phyloP scores from a whole-genome alignment of 2,113 vertebrate species.

The Peromyscus polionotus region DNA sequence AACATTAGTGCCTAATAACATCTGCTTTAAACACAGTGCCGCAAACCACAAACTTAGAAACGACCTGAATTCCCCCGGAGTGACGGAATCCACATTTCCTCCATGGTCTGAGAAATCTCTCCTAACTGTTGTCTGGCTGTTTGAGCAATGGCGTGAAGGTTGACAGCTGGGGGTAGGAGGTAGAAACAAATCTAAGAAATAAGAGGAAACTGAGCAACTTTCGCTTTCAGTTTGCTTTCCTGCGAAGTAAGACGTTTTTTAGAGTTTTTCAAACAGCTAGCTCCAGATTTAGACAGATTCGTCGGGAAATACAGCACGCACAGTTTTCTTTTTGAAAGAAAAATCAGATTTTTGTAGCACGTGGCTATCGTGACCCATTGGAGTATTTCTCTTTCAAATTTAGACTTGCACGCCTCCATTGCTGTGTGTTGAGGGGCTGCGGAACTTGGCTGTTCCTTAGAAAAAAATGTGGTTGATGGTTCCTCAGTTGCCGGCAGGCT shows the following conservation, averaged over 20 bases:
- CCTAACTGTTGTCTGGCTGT: background rate
- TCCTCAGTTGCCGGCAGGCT: background rate
- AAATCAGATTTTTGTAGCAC: background rate
- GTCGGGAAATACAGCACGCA: background rate
- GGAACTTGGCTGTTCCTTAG: background rate
- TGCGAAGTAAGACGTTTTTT: background rate
- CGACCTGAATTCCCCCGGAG: background rate
- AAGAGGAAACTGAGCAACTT: background rate
- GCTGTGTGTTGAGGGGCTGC: background rate
- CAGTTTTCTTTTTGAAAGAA: background rate
- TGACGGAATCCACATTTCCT: constrained; percentile 28
- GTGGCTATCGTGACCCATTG: background rate
- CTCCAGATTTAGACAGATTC: background rate
- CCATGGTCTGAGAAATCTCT: background rate
- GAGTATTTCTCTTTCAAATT: constrained; percentile 33
- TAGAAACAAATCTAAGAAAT: constrained; percentile 38
- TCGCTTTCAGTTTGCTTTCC: constrained; percentile 26
- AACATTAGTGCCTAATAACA: constrained; percentile 51
- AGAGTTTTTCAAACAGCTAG: constrained; percentile 27
- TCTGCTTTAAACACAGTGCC: constrained; percentile 27
- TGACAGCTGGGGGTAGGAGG: background rate
- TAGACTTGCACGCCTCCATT: constrained; percentile 18
- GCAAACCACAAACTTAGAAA: constrained; percentile 26
- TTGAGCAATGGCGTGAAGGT: background rate
- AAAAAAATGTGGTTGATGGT: background rate